Evolutionary conservation across 2,113 vertebrate species (phyloP).

Genomic region (Chascanopsetta lugubris): DNA sequence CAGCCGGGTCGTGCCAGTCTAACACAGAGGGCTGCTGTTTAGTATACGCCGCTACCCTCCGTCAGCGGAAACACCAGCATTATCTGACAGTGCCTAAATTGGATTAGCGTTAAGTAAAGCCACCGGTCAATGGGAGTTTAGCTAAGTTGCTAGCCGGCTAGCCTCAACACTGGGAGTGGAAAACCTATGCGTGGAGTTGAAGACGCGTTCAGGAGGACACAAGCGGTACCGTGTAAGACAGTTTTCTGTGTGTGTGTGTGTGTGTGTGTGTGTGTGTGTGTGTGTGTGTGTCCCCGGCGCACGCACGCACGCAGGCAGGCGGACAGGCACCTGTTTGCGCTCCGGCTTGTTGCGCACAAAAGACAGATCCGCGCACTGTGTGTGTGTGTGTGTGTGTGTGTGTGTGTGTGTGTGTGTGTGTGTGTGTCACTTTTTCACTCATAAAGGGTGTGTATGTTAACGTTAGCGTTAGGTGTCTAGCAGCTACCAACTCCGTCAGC

Average conservation of each 20-base stretch:
- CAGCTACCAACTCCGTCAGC: too few species aligned
- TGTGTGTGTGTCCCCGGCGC: too few species aligned
- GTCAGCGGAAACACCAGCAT: slow-evolving; percentile 27
- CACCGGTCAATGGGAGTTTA: slow-evolving; percentile 55
- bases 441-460: slow-evolving; percentile 1
- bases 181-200: not conserved
- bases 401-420: too few species aligned
- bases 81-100: slow-evolving; percentile 63
- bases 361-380: too few species aligned
- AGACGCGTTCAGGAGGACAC: not conserved
- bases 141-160: slow-evolving; percentile 43
- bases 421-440: not conserved
- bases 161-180: slow-evolving; percentile 1
- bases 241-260: not conserved
- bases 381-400: not conserved
- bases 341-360: too few species aligned
- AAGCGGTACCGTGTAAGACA: not conserved
- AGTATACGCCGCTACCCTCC: not conserved
- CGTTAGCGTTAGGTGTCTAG: not conserved
- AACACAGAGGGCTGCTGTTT: not conserved
- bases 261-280: too few species aligned
- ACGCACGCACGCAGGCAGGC: too few species aligned
- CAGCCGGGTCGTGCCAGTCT: not conserved
- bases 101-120: slow-evolving; percentile 74
- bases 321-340: too few species aligned